These are phyloP conservation scores for Neodon shergylaensis DNA, from an alignment of 2,113 vertebrate genomes.

Conservation along the genomic window DNA sequence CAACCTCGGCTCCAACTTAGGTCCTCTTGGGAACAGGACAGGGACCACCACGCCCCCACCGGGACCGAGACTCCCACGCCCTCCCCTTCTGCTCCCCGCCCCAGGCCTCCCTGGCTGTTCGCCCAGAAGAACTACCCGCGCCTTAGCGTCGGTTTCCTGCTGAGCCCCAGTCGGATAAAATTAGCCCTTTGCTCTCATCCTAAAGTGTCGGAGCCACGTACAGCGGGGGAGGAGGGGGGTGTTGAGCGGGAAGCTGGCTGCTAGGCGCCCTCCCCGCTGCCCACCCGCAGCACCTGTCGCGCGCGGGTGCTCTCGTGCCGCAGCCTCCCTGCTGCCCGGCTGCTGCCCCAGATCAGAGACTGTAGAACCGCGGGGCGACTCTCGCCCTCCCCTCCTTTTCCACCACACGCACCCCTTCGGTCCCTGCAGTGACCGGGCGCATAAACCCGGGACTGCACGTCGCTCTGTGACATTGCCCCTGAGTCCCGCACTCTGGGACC, in stretches of 20 bases:
- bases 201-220: background rate
- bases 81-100: background rate
- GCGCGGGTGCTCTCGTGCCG: background rate
- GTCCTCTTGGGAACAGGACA: background rate
- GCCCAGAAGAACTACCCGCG: background rate
- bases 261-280: accelerated
- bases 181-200: constrained; percentile 24
- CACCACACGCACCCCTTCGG: background rate
- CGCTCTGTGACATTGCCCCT: background rate
- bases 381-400: too few relatives aligned
- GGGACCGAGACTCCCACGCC: background rate
- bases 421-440: background rate
- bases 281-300: background rate
- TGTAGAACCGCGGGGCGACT: background rate
- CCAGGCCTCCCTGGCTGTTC: background rate
- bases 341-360: background rate
- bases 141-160: background rate
- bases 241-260: background rate
- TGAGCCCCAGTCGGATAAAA: constrained; percentile 34
- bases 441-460: background rate
- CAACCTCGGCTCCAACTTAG: background rate
- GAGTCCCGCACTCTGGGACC: background rate
- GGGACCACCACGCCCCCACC: background rate
- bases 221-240: background rate
- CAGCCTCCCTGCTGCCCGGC: too few relatives aligned